These are phyloP conservation scores for Syngnathus rostellatus DNA, from an alignment of 2,797 vertebrate genomes.

Conservation along the genomic window DNA sequence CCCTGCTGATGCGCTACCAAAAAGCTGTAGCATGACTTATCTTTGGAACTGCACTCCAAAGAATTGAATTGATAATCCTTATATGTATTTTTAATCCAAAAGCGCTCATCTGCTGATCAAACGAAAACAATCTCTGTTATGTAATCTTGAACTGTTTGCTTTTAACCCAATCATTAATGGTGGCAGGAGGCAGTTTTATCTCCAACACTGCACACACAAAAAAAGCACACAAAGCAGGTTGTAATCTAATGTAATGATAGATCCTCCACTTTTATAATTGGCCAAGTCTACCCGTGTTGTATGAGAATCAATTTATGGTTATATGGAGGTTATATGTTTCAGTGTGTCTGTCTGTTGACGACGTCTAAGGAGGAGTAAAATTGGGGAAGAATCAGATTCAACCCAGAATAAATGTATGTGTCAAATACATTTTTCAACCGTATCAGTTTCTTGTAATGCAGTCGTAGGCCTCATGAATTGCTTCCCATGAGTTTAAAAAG, in stretches of 20 bases:
- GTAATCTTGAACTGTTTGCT: slow-evolving; percentile 27
- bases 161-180: slow-evolving; percentile 2
- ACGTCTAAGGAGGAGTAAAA: not conserved
- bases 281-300: no score
- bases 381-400: not conserved
- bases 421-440: not conserved
- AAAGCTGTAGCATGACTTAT: not conserved
- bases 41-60: slow-evolving; percentile 55
- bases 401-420: not conserved
- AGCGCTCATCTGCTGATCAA: slow-evolving; percentile 29
- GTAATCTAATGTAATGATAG: not conserved
- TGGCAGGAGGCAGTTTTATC: not conserved
- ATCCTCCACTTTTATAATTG: not conserved
- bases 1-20: not conserved
- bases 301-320: no score
- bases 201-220: no score
- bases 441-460: not conserved
- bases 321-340: no score
- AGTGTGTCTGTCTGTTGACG: not conserved
- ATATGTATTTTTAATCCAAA: slow-evolving; percentile 42
- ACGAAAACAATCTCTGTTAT: slow-evolving; percentile 19
- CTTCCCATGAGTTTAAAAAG: not conserved
- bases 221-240: not conserved
- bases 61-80: slow-evolving; percentile 58
- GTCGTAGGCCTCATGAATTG: not conserved